Percentiles rank a stretch among this genome's conserved stretches.
These are phyloP conservation scores for Diabrotica balteata DNA, from an alignment of 2,888 invertebrate species.

Conservation along the genomic window DNA sequence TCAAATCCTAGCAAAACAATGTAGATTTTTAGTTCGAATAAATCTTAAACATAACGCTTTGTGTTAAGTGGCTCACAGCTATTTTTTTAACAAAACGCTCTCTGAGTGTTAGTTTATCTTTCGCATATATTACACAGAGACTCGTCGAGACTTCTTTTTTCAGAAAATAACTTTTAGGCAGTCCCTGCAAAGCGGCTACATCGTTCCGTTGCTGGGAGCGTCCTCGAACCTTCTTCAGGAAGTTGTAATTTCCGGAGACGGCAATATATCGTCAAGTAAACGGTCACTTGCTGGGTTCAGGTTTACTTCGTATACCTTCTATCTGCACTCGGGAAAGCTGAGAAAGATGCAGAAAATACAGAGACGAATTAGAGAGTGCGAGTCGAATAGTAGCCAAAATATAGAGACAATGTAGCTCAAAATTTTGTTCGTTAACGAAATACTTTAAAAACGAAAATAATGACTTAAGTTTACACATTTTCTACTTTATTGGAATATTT, in stretches of 20 bases:
- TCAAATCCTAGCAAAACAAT: too few relatives aligned
- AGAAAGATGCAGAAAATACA: constrained; percentile 7
- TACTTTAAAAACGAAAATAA: too few relatives aligned
- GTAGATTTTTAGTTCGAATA: too few relatives aligned
- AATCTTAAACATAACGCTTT: too few relatives aligned
- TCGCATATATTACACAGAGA: constrained; percentile 8
- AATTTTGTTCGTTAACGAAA: too few relatives aligned
- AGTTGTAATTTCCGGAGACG: constrained; percentile 51
- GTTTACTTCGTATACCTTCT: constrained; percentile 24
- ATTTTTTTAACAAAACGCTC: not conserved
- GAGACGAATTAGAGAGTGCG: not conserved
- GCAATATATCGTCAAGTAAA: constrained; percentile 46
- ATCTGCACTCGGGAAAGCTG: constrained; percentile 19
- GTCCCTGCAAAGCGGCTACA: not conserved
- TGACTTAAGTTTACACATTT: too few relatives aligned
- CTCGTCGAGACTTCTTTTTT: constrained; percentile 6
- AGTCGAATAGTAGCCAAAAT: too few relatives aligned
- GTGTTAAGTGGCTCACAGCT: too few relatives aligned
- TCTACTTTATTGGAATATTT: too few relatives aligned
- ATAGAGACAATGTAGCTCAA: too few relatives aligned
- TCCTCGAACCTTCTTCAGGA: constrained; percentile 31
- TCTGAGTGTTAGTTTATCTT: constrained; percentile 3
- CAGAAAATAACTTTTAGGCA: constrained; percentile 9
- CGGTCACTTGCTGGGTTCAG: constrained; percentile 41
- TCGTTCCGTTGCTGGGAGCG: constrained; percentile 6